Base-by-base conservation (phyloP, 2,113 vertebrate species). In the Hippocampus barbouri region DNA sequence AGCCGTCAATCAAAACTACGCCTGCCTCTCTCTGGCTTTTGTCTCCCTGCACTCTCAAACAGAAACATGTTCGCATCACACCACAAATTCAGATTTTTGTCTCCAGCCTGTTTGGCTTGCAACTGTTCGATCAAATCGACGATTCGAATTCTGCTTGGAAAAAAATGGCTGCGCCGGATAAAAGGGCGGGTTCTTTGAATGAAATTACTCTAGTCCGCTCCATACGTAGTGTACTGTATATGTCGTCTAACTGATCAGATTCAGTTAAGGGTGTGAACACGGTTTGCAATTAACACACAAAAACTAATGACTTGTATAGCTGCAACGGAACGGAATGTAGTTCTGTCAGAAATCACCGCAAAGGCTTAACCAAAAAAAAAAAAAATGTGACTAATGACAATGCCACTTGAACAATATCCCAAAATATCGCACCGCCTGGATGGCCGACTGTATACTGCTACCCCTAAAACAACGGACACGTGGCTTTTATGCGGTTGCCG, bases 11-110 rank as follows among this genome's bases (percentile, higher is more conserved):
- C 60, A 71, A 75, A 78, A 78, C 59, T 69, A 71, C 64, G 49
- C 68, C 60, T 83, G 76, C 60, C 76, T 82, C 75, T 60, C 64
- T 85, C 81, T 71, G 68, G 10, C 76, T 70, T 79, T 67, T 81
- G 86, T 91, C 92, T 3, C 18, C 20, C 78, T 53, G 66, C 60
- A 60, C 82, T 78, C 83, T 76, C 81, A 80, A 76, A 80, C 71
- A 78, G 78, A 82, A 0, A n/a, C 54, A 11, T 2, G 77, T 71
- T 78, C 72, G 81, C 83, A 76, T 71, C 60, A 81, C 75, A 79
- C 60, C 27, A 10, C 49, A 67, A 68, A 54, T 16, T 25, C 15
- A 64, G 25, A 45, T 60, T 10, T 47, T 30, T 49, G 41, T 3
- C 59, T 57, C 2, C 11, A 30, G 7, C 12, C 4, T 25, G 23